A percentile compares a stretch with the other conserved stretches of the same genome.
These are phyloP conservation scores for Disparrhopalites patrizii DNA, from an alignment of 2,888 invertebrate species.

Conservation along the genomic window DNA sequence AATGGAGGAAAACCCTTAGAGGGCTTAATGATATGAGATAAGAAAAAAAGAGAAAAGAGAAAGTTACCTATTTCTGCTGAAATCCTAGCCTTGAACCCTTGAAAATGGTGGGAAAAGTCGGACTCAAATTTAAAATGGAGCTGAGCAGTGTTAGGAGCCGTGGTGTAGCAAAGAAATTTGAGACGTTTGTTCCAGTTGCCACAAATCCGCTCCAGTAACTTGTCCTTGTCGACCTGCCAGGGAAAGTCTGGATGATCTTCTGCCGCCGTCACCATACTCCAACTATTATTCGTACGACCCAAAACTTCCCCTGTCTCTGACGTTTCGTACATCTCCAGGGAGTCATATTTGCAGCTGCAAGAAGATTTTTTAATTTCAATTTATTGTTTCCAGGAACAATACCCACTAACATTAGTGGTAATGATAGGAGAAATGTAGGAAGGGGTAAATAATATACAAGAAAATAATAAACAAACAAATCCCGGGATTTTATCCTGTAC, in stretches of 20 bases:
- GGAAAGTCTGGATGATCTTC: slow-evolving; percentile 12
- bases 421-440: background rate
- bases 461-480: background rate
- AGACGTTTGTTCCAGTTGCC: slow-evolving; percentile 76
- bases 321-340: slow-evolving; percentile 63
- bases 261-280: background rate
- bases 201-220: slow-evolving; percentile 53
- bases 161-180: slow-evolving; percentile 67
- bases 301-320: slow-evolving; percentile 28
- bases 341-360: slow-evolving; percentile 73
- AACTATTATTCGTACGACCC: background rate
- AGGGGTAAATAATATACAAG: background rate
- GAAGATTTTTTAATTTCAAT: background rate
- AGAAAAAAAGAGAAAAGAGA: slow-evolving; percentile 1
- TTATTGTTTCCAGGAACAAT: background rate
- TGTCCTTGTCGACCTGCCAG: slow-evolving; percentile 21
- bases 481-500: too few species aligned
- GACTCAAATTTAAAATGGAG: slow-evolving; percentile 67
- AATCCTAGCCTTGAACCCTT: slow-evolving; percentile 68
- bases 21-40: background rate
- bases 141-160: slow-evolving; percentile 56
- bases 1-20: background rate
- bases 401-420: background rate
- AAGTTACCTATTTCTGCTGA: slow-evolving; percentile 69
- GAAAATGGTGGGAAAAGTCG: slow-evolving; percentile 72